Conservation (phyloP, 2,113 vertebrate species). For the Lophius piscatorius region DNA sequence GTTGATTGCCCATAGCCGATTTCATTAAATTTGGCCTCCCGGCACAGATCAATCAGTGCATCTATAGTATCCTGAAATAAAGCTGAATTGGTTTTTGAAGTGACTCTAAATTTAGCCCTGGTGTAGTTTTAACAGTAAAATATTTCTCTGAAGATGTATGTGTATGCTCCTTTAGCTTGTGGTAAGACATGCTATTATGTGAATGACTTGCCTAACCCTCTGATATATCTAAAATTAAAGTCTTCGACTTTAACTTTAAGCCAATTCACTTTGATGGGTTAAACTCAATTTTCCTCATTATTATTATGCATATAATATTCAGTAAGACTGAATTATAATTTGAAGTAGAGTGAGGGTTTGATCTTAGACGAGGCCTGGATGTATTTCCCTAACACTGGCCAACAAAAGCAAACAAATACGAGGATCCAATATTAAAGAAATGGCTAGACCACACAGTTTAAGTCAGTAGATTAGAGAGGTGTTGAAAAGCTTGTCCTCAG, state of each 20-base stretch:
- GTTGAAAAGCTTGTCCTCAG: slow-evolving; percentile 11
- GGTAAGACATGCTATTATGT: background rate
- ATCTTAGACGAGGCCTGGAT: background rate
- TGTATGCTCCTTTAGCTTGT: slow-evolving; percentile 7
- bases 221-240: too few relatives aligned
- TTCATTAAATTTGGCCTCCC: too few relatives aligned
- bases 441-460: slow-evolving; percentile 28
- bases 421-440: slow-evolving; percentile 25
- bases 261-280: too few relatives aligned
- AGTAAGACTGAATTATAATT: slow-evolving; percentile 2
- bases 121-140: too few relatives aligned
- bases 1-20: too few relatives aligned
- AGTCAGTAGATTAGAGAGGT: slow-evolving; percentile 28
- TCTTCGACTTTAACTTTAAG: too few relatives aligned
- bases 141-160: slow-evolving; percentile 10
- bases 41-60: too few relatives aligned
- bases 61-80: too few relatives aligned
- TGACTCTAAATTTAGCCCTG: too few relatives aligned
- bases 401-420: slow-evolving; percentile 31
- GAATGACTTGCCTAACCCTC: too few relatives aligned
- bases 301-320: background rate
- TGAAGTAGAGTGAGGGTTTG: slow-evolving; percentile 4
- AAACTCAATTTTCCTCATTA: too few relatives aligned
- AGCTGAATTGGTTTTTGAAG: too few relatives aligned
- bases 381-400: background rate